phyloP scores from a whole-genome alignment of 2,888 invertebrate species.

The Miltochrista miniata region DNA sequence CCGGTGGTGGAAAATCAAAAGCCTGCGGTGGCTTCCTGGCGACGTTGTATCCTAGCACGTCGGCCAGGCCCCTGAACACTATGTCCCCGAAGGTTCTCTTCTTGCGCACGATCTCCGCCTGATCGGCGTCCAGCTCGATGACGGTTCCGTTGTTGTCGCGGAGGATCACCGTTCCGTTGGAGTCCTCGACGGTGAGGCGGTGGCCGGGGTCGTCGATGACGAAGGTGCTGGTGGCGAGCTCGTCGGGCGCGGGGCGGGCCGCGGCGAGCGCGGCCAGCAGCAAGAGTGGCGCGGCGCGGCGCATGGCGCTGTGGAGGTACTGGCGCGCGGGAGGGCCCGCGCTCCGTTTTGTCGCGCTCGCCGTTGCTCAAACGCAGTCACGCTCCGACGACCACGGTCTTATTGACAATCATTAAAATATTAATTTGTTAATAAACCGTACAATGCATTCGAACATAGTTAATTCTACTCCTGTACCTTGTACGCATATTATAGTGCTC shows the following conservation, averaged over 20 bases:
- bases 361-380: constrained; percentile 60
- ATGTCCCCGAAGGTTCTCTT: constrained; percentile 79
- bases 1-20: constrained; percentile 67
- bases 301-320: constrained; percentile 63
- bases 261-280: constrained; percentile 44
- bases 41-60: constrained; percentile 74
- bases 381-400: constrained; percentile 41
- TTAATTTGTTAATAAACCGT: constrained; percentile 24
- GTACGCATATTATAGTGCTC: not conserved
- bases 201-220: constrained; percentile 35
- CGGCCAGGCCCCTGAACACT: constrained; percentile 78
- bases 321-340: constrained; percentile 64
- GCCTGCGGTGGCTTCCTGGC: constrained; percentile 64
- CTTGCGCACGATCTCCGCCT: constrained; percentile 70
- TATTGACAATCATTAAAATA: constrained; percentile 27
- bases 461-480: constrained; percentile 1
- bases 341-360: constrained; percentile 68
- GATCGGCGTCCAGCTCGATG: constrained; percentile 50
- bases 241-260: constrained; percentile 31
- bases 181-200: constrained; percentile 39
- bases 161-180: constrained; percentile 26
- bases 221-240: constrained; percentile 23
- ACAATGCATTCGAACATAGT: constrained; percentile 1
- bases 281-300: constrained; percentile 56
- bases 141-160: constrained; percentile 47